phyloP scores from a whole-genome alignment of 2,888 invertebrate genomes.

The Conchocele bisecta region DNA sequence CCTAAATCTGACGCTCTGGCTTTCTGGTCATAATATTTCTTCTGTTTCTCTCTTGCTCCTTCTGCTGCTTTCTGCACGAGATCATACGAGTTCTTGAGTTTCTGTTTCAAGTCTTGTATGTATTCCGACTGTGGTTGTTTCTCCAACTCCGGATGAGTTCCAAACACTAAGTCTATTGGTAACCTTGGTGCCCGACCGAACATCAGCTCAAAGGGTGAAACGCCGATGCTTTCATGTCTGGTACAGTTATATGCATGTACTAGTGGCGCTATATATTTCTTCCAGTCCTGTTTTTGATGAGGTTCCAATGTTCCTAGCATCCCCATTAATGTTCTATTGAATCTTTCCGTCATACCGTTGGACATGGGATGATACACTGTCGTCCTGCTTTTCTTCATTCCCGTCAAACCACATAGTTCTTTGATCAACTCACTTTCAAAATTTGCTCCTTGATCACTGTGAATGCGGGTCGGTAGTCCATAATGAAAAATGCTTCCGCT shows the following conservation, averaged over 20 bases:
- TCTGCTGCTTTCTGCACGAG: conserved; percentile 1
- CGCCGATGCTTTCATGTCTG: conserved; percentile 36
- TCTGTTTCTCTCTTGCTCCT: conserved; percentile 12
- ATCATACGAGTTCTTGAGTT: neutral
- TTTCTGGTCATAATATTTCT: conserved; percentile 22
- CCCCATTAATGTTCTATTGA: conserved; percentile 30
- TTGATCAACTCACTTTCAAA: conserved; percentile 38
- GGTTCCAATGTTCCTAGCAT: conserved; percentile 37
- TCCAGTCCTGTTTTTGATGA: conserved; percentile 45
- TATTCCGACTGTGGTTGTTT: too few species aligned
- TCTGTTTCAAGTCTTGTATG: conserved; percentile 1
- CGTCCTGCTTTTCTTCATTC: conserved; percentile 42
- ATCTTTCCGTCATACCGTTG: conserved; percentile 48
- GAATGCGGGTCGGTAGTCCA: conserved; percentile 41
- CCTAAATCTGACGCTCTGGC: conserved; percentile 19
- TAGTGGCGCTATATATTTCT: conserved; percentile 20
- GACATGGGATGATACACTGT: conserved; percentile 54
- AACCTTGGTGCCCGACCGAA: conserved; percentile 45
- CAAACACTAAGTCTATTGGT: conserved; percentile 43
- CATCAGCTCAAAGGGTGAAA: conserved; percentile 46
- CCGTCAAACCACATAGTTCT: conserved; percentile 30
- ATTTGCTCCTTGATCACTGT: conserved; percentile 47
- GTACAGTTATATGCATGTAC: conserved; percentile 41
- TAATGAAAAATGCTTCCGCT: conserved; percentile 35
- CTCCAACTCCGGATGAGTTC: too few species aligned